Evolutionary conservation across 2,113 vertebrate species (phyloP), one percentile per base, ranked within the genome.

Genomic region (Muntiacus muntjak): DNA sequence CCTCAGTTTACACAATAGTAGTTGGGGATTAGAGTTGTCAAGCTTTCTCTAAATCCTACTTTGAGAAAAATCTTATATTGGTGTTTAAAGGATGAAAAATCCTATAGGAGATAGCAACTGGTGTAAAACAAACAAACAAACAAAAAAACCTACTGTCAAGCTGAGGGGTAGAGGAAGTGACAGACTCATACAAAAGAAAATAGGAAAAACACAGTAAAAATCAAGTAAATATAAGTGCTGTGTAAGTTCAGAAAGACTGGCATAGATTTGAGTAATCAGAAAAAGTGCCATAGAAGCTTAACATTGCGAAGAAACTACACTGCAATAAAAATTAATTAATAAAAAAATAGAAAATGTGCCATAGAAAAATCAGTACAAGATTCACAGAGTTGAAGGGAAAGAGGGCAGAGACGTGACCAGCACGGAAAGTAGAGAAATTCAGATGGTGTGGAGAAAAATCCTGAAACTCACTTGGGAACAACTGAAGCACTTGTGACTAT

Each of bases 31-130:
- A 79, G 2, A 60, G 78, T 0, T 36, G 25, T 33, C 30, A 87
- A 89, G 45, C 54, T 50, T 52, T 40, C 52, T 30, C 58, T 30
- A 81, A 82, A 54, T 47, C 81, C 76, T 96, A 52, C 30, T 89
- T 58, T 50, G 47, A 28, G 60, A 55, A 43, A 94, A 78, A n/a
- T 19, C 52, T 10, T 60, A 64, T n/a, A 8, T 33, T 84, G 16
- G 13, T 78, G 4, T 15, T 54, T 79, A 67, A 91, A 76, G 15
- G 33, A 43, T 45, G 26, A 74, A 50, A 91, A 83, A 40, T 43
- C 4, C 25, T 47, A n/a, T 40, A 58, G 30, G 6, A 52, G 25
- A 60, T 17, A 87, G 33, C 36, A 25, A 60, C 43, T 40, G n/a
- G n/a, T 7, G 7, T 33, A n/a, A 19, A 25, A 45, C 11, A 74